A percentile compares a stretch with the other conserved stretches of the same genome.
Evolutionary conservation across 2,888 invertebrate genomes (phyloP).

Genomic region (Pristionchus japonicus): DNA sequence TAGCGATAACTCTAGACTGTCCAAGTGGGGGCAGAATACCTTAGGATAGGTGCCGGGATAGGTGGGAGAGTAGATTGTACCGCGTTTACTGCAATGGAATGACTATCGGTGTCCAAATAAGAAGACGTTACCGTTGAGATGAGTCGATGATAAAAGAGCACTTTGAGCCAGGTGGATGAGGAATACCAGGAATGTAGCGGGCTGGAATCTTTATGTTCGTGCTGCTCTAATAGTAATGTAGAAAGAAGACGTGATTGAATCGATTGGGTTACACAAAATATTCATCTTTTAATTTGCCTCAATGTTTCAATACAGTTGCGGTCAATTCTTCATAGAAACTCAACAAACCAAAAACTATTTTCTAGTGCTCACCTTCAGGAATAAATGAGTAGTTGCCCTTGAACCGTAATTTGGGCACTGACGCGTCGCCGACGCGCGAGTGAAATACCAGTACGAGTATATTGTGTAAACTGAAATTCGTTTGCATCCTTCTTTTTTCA

Average conservation of each 20-base stretch:
- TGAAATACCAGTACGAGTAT: slow-evolving; percentile 77
- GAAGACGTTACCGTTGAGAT: slow-evolving; percentile 50
- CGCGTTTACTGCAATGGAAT: slow-evolving; percentile 78
- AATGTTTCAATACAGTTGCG: too few species aligned
- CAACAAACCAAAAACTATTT: not conserved
- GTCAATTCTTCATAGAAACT: too few species aligned
- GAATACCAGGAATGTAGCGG: slow-evolving; percentile 66
- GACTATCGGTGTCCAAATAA: not conserved
- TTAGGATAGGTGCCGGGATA: slow-evolving; percentile 97
- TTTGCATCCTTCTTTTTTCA: too few species aligned
- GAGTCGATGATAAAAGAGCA: slow-evolving; percentile 70
- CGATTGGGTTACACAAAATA: not conserved
- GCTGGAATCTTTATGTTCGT: too few species aligned
- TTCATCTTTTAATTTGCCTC: not conserved
- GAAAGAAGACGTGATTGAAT: too few species aligned
- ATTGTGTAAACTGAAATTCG: slow-evolving; percentile 71
- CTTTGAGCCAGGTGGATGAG: slow-evolving; percentile 54
- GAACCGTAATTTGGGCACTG: slow-evolving; percentile 72
- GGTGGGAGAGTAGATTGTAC: slow-evolving; percentile 93
- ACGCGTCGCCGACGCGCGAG: slow-evolving; percentile 74
- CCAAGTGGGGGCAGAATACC: slow-evolving; percentile 36
- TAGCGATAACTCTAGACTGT: not conserved
- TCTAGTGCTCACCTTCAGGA: slow-evolving; percentile 74
- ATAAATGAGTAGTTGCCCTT: slow-evolving; percentile 76
- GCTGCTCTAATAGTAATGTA: too few species aligned